Evolutionary conservation across 2,797 vertebrate species (phyloP), one percentile per base, ranked within the genome.

Genomic region (Coilia nasus): DNA sequence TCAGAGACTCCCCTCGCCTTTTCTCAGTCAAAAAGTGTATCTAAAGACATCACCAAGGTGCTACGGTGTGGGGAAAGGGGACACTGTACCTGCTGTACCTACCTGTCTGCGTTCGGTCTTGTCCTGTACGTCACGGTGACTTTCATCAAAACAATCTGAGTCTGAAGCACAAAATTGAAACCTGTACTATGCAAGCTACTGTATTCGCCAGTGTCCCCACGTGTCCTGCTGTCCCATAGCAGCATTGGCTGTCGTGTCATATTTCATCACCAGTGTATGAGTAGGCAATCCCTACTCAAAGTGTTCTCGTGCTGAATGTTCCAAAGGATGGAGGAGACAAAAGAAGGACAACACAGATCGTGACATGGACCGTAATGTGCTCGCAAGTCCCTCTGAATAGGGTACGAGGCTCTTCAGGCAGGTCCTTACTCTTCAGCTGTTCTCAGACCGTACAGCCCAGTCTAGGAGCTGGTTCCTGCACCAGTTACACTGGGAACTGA

Each of bases 141-240:
- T 90, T 88, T 41, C 5, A 89, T 90, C 88, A 86, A 91, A 90
- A 87, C n/a, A n/a, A 67, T 23, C 88, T 85, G 85, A 91, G 88
- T 91, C 88, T 91, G 93, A 96, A 96, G 96, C 95, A 96, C 95
- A 96, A 95, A 87, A 86, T 87, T 92, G 87, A 91, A 91, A 92
- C 89, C 93, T 92, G 93, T 94, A 94, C 95, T 96, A 96, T 96
- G 96, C 96, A 96, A 96, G 89, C 91, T 91, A 89, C 88, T 81
- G 19, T 86, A 89, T 92, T 90, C 90, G 91, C 88, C 81, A 87
- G 81, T 81, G 86, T 84, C 60, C 60, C 50, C 31, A 44, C 60
- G 41, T 31, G 28, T 82, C 85, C 85, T 60, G 56, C 88, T 88
- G 84, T 88, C 88, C 88, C 57, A 80, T 17, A 41, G 71, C 85